phyloP scores from a whole-genome alignment of 2,113 vertebrate genomes.

The Clarias magur region DNA sequence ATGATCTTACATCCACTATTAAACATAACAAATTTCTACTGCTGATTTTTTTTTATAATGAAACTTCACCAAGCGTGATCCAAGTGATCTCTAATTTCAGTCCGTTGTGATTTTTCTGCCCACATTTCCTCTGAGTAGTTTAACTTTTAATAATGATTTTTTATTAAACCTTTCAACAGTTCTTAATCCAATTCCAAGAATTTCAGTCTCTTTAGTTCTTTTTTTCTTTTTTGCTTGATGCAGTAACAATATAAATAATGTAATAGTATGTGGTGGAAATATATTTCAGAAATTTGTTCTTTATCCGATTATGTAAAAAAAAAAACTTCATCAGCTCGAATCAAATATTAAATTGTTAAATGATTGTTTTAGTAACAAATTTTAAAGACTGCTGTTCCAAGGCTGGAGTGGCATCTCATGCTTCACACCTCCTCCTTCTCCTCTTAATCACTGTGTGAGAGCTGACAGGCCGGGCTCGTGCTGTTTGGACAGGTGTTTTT shows the following conservation, averaged over 20 bases:
- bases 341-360: neutral
- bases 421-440: constrained; percentile 45
- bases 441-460: constrained; percentile 59
- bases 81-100: too few relatives aligned
- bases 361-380: neutral
- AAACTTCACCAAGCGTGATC: too few relatives aligned
- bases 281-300: neutral
- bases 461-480: constrained; percentile 70
- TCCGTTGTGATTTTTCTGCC: too few relatives aligned
- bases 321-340: neutral
- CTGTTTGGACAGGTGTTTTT: constrained; percentile 81
- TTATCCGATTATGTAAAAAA: neutral
- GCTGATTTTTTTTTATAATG: too few relatives aligned
- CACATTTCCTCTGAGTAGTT: too few relatives aligned
- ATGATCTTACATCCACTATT: too few relatives aligned
- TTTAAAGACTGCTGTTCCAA: neutral
- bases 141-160: too few relatives aligned
- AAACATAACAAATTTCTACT: too few relatives aligned
- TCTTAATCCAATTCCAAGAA: too few relatives aligned
- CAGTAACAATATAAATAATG: neutral
- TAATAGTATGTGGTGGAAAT: neutral
- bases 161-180: too few relatives aligned
- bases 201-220: too few relatives aligned
- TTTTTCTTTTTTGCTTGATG: too few relatives aligned
- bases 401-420: constrained; percentile 49